A percentile compares a stretch with the other conserved stretches of the same genome.
Conservation (phyloP, 2,888 invertebrate genomes). For the Chaitophorus viminalis region DNA sequence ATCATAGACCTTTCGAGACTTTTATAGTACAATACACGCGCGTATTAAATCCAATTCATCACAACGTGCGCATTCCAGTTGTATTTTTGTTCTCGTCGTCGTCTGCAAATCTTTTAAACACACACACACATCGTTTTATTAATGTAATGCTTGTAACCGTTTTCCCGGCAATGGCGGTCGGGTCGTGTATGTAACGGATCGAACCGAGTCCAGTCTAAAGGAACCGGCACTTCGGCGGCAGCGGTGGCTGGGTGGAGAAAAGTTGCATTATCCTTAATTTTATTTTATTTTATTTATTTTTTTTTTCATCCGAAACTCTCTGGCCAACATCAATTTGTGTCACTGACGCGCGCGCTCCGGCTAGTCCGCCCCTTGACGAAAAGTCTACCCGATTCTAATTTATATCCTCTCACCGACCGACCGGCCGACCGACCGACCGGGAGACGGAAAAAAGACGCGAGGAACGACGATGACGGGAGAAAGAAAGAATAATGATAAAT, state of each 20-base stretch:
- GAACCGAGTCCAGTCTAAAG: not conserved
- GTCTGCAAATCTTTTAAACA: not conserved
- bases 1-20: not conserved
- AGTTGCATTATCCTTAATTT: constrained; percentile 45
- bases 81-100: not conserved
- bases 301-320: not conserved
- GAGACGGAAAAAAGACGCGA: constrained; percentile 17
- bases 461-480: not conserved
- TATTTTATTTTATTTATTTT: too few species aligned
- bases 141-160: constrained; percentile 36
- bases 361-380: constrained; percentile 38
- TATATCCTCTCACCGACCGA: constrained; percentile 24
- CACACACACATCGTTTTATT: constrained; percentile 16
- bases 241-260: not conserved
- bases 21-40: constrained; percentile 21
- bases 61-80: not conserved
- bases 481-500: constrained; percentile 54
- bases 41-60: constrained; percentile 39
- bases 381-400: constrained; percentile 51
- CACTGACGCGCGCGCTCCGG: constrained; percentile 6
- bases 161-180: not conserved
- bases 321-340: constrained; percentile 56
- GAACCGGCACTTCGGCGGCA: not conserved
- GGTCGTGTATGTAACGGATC: not conserved
- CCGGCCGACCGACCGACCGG: not conserved